A percentile compares a stretch with the other conserved stretches of the same genome.
Evolutionary conservation across 2,888 invertebrate genomes (phyloP).

Genomic region (Cheilosia pagana): DNA sequence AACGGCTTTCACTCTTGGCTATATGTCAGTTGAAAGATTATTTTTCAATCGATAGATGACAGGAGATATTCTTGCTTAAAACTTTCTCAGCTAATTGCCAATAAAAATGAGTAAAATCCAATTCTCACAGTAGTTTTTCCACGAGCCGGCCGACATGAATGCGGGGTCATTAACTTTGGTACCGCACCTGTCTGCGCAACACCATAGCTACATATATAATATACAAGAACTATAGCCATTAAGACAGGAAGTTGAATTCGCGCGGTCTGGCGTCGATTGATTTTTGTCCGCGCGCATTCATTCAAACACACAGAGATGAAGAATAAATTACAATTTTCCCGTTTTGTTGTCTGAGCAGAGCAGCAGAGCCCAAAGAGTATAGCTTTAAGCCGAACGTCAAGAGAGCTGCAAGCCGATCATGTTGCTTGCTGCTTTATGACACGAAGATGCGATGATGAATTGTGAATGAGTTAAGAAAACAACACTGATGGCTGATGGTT

Average conservation of each 20-base stretch:
- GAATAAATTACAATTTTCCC: conserved; percentile 45
- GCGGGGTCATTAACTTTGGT: conserved; percentile 19
- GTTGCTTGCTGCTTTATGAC: conserved; percentile 17
- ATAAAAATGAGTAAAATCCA: background rate
- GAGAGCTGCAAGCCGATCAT: conserved; percentile 31
- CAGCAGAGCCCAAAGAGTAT: background rate
- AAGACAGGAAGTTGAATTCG: conserved; percentile 54
- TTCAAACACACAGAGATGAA: conserved; percentile 1
- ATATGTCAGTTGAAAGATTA: background rate
- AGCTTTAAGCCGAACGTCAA: conserved; percentile 21
- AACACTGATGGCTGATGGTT: conserved; percentile 27
- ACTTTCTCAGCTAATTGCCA: conserved; percentile 22
- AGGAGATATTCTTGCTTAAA: background rate
- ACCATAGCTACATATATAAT: background rate
- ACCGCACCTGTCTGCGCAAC: conserved; percentile 34
- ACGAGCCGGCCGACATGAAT: background rate
- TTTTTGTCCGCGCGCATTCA: conserved; percentile 20
- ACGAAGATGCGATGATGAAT: conserved; percentile 47
- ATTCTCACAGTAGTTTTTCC: background rate
- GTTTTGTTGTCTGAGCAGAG: conserved; percentile 37
- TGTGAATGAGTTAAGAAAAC: conserved; percentile 54
- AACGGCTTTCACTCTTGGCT: conserved; percentile 1
- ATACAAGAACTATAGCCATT: conserved; percentile 18
- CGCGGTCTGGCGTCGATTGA: conserved; percentile 27
- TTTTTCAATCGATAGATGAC: background rate